Evolutionary conservation across 1,140 invertebrate genomes (phyloP), one percentile per base, ranked within the genome.

Genomic region (Trichonephila clavipes): DNA sequence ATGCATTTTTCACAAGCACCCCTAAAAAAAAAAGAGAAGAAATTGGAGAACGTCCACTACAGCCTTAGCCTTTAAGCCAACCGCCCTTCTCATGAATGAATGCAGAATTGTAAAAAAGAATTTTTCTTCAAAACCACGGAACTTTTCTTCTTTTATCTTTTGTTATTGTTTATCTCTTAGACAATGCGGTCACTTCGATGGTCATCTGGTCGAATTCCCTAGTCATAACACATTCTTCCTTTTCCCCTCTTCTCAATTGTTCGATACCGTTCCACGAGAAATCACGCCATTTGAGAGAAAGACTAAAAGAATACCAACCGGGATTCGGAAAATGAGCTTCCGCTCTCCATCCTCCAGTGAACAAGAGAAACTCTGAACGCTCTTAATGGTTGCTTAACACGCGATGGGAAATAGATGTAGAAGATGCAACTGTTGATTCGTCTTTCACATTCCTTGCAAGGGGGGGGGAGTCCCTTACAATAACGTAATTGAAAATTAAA

Each of bases 1-100:
- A 88, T 88, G 64, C 87, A 88, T 88, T 88, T 88, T 88, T 88
- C 87, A 88, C 61, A 66, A 88, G 87, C 87, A 58, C 34, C 64
- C 61, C 19, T 34, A 12, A 19, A 88, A 0, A 77, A 77, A 40
- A 77, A 77, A 19, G 28, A 8, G 4, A 6, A 24, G 28, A 40
- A 40, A 40, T 40, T 40, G 28, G 28, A 77, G 12, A 3, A 18
- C 14, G 12, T 18, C 28, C 24, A 19, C 69, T 16, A 34, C 16
- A 34, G 28, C n/a, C 85, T 72, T 88, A 18, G 61, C 21, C 21
- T 66, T 58, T 28, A 34, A 66, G 24, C 51, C 59, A 28, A 12
- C 64, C 2, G 18, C 7, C 34, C 28, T 40, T 72, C 51, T 51
- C 87, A 88, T 88, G 87, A 88, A 88, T 88, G 87, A 88, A 88